phyloP scores from a whole-genome alignment of 1,140 invertebrate species.

The Leptopilina clavipes region DNA sequence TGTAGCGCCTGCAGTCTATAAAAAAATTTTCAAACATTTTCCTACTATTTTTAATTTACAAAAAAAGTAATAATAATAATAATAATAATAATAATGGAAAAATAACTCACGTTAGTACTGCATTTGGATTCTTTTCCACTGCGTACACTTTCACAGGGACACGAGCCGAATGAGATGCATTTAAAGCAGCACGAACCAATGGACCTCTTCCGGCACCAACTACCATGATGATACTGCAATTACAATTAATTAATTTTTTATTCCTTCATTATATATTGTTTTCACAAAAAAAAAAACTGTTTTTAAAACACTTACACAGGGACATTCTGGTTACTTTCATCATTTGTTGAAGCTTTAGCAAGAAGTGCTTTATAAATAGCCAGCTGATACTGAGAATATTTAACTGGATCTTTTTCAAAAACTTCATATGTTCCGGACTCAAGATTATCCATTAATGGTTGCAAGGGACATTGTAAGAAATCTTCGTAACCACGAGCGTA shows the following conservation, averaged over 20 bases:
- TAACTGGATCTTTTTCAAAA: constrained; percentile 98
- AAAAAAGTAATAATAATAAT: too few species aligned
- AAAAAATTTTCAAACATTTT: not conserved
- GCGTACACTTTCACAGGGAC: constrained; percentile 87
- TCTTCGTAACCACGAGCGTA: constrained; percentile 89
- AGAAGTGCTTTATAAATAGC: constrained; percentile 83
- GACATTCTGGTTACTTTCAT: constrained; percentile 27
- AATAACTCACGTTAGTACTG: constrained; percentile 85
- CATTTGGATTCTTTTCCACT: constrained; percentile 99
- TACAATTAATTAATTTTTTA: constrained; percentile 2
- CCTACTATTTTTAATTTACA: too few species aligned
- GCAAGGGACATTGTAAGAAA: constrained; percentile 90
- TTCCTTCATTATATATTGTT: not conserved
- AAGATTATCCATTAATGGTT: constrained; percentile 96
- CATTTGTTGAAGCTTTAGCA: constrained; percentile 61
- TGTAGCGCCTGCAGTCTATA: constrained; percentile 83
- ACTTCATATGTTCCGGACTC: constrained; percentile 97
- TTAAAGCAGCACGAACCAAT: constrained; percentile 88
- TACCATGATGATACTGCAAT: constrained; percentile 86
- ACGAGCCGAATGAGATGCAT: constrained; percentile 83
- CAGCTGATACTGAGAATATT: constrained; percentile 94
- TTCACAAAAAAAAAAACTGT: too few species aligned
- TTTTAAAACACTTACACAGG: constrained; percentile 51
- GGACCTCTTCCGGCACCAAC: constrained; percentile 97
- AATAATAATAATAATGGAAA: not conserved